These are phyloP conservation scores for Leucania comma DNA, from an alignment of 2,888 invertebrate species.

Conservation along the genomic window DNA sequence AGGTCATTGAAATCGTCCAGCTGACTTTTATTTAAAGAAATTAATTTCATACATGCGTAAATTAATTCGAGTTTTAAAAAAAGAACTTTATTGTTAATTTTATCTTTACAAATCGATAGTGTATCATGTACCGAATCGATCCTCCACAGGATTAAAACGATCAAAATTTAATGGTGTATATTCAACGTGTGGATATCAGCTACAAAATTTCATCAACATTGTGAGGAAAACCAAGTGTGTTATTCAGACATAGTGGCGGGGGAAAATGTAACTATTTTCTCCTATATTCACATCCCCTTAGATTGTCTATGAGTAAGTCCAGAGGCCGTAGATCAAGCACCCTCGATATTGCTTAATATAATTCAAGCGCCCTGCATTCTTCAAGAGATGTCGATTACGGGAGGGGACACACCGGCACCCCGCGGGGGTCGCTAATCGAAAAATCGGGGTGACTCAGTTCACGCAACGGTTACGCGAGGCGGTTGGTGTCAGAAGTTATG, in stretches of 20 bases:
- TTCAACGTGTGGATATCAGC: slow-evolving; percentile 3
- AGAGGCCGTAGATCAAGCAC: slow-evolving; percentile 67
- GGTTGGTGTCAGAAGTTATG: slow-evolving; percentile 42
- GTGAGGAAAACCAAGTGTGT: slow-evolving; percentile 17
- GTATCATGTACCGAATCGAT: too few relatives aligned
- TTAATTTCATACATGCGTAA: too few relatives aligned
- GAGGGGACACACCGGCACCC: slow-evolving; percentile 39
- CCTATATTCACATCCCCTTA: slow-evolving; percentile 31
- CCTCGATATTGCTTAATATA: slow-evolving; percentile 80
- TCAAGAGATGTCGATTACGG: slow-evolving; percentile 68
- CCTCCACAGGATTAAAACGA: too few relatives aligned
- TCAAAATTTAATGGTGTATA: too few relatives aligned
- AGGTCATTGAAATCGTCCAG: too few relatives aligned
- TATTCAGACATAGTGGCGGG: slow-evolving; percentile 17
- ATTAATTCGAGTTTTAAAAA: too few relatives aligned
- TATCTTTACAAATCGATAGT: too few relatives aligned
- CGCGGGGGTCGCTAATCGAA: slow-evolving; percentile 69
- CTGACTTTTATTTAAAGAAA: too few relatives aligned
- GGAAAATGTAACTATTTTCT: slow-evolving; percentile 40
- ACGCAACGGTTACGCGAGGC: slow-evolving; percentile 25
- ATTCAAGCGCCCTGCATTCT: slow-evolving; percentile 75
- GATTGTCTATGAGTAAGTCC: slow-evolving; percentile 28
- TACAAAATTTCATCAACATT: slow-evolving; percentile 8
- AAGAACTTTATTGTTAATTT: too few relatives aligned
- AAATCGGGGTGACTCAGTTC: slow-evolving; percentile 56